Base-by-base conservation (phyloP, 2,113 vertebrate genomes). In the Pseudorhombus dupliciocellatus region DNA sequence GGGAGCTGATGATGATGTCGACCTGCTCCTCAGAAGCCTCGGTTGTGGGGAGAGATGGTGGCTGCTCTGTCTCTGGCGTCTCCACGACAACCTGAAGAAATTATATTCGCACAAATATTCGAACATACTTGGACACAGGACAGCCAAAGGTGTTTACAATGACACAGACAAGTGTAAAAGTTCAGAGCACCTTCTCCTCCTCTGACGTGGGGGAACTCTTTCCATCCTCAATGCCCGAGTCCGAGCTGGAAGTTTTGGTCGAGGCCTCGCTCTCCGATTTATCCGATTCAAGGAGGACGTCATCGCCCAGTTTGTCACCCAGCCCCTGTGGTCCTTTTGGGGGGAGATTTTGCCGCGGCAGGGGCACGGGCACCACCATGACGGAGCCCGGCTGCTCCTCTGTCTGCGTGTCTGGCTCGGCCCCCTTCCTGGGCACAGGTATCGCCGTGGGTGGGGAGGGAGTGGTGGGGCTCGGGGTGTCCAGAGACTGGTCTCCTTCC, bases 221-320 rank as follows among this genome's bases (percentile, higher is more conserved):
- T 31, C 89, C 89, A 8, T 93, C 92, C 59, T 96, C 94, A 0
- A 84, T 91, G 21, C 91, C 93, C 0, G 84, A 92, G 28, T 93
- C 91, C 0, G 85, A 93, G 83, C 82, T 89, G 42, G 79, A 72
- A 7, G 83, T 62, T 77, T 95, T 94, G 9, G 84, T 80, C 1
- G 93, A 86, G 24, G 70, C 85, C 53, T 92, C 91, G 1, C 89
- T 94, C 60, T 93, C 93, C 1, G 81, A 89, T 73, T 92, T 93
- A 55, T 90, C 86, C 0, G 42, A 80, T 51, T 94, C 92, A 5
- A 37, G 70, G 4, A 77, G 75, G 52, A 65, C 77, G 62, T 94
- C 90, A 0, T 81, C 82, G 0, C 59, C 64, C 10, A 86, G 80
- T 61, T 79, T 90, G 64, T 88, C 52, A 0, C 28, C 82, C 20